phyloP scores from a whole-genome alignment of 2,797 vertebrate species.

The Premnoplex brunnescens region DNA sequence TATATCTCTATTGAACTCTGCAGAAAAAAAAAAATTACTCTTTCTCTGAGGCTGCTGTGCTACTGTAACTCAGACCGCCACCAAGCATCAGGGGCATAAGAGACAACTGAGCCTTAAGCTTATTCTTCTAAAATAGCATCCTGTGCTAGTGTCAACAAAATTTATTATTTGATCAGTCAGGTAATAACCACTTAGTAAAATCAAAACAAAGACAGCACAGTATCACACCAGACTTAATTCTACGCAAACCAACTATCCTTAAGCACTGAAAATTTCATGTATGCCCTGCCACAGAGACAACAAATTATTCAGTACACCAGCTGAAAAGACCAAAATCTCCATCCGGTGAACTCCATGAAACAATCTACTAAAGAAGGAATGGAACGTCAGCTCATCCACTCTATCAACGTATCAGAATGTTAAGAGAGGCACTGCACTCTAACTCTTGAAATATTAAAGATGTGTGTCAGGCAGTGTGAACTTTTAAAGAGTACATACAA shows the following conservation, averaged over 20 bases:
- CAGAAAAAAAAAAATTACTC: background rate
- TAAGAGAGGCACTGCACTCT: slow-evolving; percentile 22
- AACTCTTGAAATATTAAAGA: slow-evolving; percentile 3
- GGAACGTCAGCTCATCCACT: slow-evolving; percentile 47
- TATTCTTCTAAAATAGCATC: background rate
- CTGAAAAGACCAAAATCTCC: slow-evolving; percentile 41
- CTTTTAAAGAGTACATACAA: background rate
- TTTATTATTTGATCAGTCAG: background rate
- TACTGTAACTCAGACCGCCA: background rate
- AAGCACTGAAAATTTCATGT: background rate
- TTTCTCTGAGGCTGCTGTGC: background rate
- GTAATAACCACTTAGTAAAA: background rate
- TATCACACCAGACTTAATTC: background rate
- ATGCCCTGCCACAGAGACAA: slow-evolving; percentile 29
- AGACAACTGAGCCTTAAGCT: background rate
- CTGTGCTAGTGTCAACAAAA: background rate
- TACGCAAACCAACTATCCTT: background rate
- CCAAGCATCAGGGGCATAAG: background rate
- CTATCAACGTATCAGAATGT: slow-evolving; percentile 36
- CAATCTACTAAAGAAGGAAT: slow-evolving; percentile 65
- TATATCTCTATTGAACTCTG: background rate
- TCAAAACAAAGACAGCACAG: background rate
- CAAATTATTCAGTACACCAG: slow-evolving; percentile 50
- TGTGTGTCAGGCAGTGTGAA: background rate
- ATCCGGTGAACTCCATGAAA: slow-evolving; percentile 46